Evolutionary conservation across 2,113 vertebrate species (phyloP), one percentile per base, ranked within the genome.

Genomic region (Muscicapa adusta): DNA sequence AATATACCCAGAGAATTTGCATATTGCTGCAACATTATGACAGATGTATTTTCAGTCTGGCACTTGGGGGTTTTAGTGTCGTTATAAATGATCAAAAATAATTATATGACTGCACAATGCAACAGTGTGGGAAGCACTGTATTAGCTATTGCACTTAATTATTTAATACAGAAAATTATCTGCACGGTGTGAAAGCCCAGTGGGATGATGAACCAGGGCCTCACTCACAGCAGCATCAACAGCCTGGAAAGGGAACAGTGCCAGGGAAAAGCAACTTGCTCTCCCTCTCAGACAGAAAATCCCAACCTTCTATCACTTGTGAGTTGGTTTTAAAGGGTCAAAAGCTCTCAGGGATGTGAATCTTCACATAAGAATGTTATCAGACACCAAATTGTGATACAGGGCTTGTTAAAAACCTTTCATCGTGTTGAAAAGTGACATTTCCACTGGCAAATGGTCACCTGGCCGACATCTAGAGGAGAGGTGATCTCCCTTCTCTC

Each of bases 121-220:
- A 91, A 76, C 90, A 43, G 57, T 96, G 96, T 97, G 95, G 97
- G 96, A 96, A 98, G 96, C 78, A 56, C 87, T 70, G 74, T 71
- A 91, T 97, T 96, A 97, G 95, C 94, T 97, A 91, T 95, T 97
- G 93, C 86, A 48, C 93, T 97, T 97, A 97, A 98, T 98, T 97
- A 97, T 97, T 97, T 96, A 96, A 97, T 95, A 92, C 50, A 40
- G 91, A 84, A 88, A 97, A 96, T 95, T 89, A 97, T 95, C 96
- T 33, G 42, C 73, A n/a, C 42, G 23, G 60, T 58, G 79, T 81
- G 94, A 95, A 96, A 96, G 93, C 97, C 91, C 83, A 24, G 77
- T 95, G 93, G 96, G 96, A 94, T 92, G 95, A 94, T 92, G 81
- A 85, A 16, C 63, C 71, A 19, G 86, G 90, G 92, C 91, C 89